A percentile compares a stretch with the other conserved stretches of the same genome.
phyloP scores from a whole-genome alignment of 92 coral and sea anemone species.

The Palythoa grandis region DNA sequence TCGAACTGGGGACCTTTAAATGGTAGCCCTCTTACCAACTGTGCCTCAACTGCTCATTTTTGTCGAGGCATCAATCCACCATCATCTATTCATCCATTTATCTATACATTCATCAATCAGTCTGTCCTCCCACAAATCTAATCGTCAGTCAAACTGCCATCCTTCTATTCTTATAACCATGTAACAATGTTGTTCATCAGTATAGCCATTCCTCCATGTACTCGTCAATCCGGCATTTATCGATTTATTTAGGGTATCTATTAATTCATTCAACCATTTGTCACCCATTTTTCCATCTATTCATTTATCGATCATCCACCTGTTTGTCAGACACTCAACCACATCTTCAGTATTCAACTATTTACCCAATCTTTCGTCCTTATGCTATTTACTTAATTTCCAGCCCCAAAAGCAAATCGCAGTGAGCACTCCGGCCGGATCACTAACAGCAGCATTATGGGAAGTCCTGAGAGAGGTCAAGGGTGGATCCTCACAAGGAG shows the following conservation, averaged over 20 bases:
- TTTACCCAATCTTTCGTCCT: neutral
- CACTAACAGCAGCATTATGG: constrained; percentile 80
- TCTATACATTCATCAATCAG: neutral
- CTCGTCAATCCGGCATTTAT: neutral
- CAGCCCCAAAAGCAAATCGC: constrained; percentile 63
- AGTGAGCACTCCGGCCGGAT: constrained; percentile 72
- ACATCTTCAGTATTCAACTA: neutral
- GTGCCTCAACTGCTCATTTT: no score
- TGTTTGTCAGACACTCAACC: neutral
- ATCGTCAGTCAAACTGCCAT: neutral
- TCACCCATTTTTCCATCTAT: neutral
- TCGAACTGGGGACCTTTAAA: no score
- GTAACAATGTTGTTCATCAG: neutral
- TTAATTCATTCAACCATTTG: neutral
- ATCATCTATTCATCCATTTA: neutral
- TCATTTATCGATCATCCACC: neutral
- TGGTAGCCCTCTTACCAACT: no score
- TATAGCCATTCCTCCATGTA: neutral
- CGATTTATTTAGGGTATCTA: neutral
- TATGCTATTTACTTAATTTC: neutral
- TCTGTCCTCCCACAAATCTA: no score
- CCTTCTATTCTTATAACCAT: neutral
- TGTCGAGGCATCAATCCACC: no score
- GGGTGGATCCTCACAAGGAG: constrained; percentile 62
- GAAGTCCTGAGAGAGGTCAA: constrained; percentile 79